Evolutionary conservation across 1,140 invertebrate genomes (phyloP).

Genomic region (Penaeus indicus): DNA sequence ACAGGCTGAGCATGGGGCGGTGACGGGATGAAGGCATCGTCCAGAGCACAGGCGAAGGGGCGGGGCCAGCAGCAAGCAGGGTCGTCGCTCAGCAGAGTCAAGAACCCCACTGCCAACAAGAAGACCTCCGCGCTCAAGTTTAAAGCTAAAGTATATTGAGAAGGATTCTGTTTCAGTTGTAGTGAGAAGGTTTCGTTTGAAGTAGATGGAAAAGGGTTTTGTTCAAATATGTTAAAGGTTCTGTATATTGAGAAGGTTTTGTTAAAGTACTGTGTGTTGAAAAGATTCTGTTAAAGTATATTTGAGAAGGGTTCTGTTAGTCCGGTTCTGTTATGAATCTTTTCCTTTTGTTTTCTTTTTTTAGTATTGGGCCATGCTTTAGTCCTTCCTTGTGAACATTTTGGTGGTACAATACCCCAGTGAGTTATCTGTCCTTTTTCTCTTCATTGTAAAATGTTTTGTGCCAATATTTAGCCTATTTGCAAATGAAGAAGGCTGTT

Average conservation of each 20-base stretch:
- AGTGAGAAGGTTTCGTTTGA: background rate
- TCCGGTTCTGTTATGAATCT: no score
- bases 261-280: background rate
- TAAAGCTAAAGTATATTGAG: conserved; percentile 42
- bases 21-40: conserved; percentile 51
- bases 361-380: no score
- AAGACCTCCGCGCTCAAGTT: conserved; percentile 47
- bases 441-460: no score
- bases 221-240: background rate
- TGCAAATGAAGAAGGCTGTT: no score
- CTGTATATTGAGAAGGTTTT: background rate
- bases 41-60: conserved; percentile 45
- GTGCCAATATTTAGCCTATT: no score
- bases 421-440: no score
- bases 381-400: no score
- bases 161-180: background rate
- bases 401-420: no score
- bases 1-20: conserved; percentile 39
- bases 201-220: background rate
- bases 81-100: conserved; percentile 3
- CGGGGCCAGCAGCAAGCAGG: conserved; percentile 28
- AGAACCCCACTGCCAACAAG: conserved; percentile 37
- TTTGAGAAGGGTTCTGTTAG: background rate
- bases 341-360: no score
- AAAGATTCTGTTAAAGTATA: background rate